Conservation (phyloP, 2,797 vertebrate species). For the Muscicapa striata region DNA sequence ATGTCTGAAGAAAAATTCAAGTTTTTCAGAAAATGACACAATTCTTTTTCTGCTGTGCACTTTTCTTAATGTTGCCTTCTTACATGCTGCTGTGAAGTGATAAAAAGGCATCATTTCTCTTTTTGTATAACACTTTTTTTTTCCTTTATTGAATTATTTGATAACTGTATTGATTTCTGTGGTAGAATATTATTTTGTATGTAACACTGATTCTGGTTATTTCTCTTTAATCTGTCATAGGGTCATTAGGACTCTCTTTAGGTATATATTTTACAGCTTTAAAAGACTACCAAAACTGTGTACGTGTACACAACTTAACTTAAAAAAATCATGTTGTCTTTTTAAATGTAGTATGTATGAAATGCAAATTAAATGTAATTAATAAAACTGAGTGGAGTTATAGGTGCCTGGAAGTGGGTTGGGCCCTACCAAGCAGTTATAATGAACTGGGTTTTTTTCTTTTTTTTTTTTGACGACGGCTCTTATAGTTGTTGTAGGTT, state of each 20-base stretch:
- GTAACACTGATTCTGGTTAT: conserved; percentile 40
- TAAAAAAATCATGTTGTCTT: neutral
- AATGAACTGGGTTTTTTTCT: neutral
- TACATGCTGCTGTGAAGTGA: conserved; percentile 42
- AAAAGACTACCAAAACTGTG: conserved; percentile 62
- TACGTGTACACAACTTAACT: neutral
- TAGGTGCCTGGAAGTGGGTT: neutral
- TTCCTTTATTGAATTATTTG: conserved; percentile 25
- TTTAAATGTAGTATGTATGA: neutral
- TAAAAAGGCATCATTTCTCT: conserved; percentile 45
- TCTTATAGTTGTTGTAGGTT: neutral
- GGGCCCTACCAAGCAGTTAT: neutral
- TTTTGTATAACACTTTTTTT: conserved; percentile 44
- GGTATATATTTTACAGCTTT: conserved; percentile 44
- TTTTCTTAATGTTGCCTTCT: conserved; percentile 68
- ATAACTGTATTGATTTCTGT: conserved; percentile 36
- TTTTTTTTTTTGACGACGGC: neutral
- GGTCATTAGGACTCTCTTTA: neutral
- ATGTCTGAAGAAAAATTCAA: conserved; percentile 28
- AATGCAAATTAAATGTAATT: neutral
- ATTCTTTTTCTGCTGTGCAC: conserved; percentile 50
- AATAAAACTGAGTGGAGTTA: neutral
- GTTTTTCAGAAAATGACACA: conserved; percentile 30
- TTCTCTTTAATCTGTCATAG: neutral
- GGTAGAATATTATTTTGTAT: conserved; percentile 11